Percentiles rank a stretch among this genome's conserved stretches.
These are phyloP conservation scores for Rhinoptilus africanus DNA, from an alignment of 2,113 vertebrate species.

Conservation along the genomic window DNA sequence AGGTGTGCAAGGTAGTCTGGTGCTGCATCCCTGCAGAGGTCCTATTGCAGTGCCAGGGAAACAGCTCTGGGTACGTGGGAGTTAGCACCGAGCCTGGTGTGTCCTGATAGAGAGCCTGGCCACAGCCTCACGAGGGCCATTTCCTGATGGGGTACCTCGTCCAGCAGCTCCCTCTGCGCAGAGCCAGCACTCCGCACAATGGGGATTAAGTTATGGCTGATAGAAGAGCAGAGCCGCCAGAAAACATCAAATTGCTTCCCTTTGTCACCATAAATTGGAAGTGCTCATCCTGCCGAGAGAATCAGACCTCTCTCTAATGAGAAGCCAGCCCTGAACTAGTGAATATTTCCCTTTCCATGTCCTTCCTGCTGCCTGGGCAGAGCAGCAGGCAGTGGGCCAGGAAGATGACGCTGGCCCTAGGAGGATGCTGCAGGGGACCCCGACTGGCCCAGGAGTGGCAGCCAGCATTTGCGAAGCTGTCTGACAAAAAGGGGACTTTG, in stretches of 20 bases:
- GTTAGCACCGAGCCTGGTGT: neutral
- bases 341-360: neutral
- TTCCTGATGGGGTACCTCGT: fast-evolving
- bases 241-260: neutral
- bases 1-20: fast-evolving
- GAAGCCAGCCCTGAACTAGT: neutral
- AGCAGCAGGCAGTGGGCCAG: neutral
- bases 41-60: neutral
- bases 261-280: neutral
- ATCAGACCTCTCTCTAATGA: neutral
- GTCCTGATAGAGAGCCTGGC: neutral
- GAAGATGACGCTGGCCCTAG: neutral
- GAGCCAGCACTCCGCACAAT: neutral
- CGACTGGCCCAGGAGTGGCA: neutral
- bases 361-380: neutral
- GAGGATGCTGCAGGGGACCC: neutral
- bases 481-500: neutral
- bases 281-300: neutral
- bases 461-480: neutral
- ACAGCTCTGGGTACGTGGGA: fast-evolving
- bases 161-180: neutral
- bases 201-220: neutral
- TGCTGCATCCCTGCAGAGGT: neutral
- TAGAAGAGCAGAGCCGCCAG: neutral
- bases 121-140: fast-evolving